Percentiles rank a stretch among this genome's conserved stretches.
phyloP scores from a whole-genome alignment of 2,888 invertebrate genomes.

The Aproaerema taeniolella region DNA sequence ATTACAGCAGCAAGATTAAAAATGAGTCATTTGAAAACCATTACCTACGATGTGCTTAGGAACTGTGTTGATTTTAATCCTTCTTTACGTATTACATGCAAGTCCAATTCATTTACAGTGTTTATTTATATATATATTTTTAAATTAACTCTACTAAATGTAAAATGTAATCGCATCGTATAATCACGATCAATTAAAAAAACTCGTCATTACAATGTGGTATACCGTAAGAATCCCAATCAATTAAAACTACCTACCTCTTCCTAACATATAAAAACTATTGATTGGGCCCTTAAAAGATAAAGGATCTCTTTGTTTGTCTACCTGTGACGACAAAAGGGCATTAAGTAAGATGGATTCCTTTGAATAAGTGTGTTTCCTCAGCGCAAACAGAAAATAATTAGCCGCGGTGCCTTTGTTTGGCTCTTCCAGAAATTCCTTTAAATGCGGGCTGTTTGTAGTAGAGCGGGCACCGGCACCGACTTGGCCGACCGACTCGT shows the following conservation, averaged over 20 bases:
- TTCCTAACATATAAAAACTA: conserved; percentile 12
- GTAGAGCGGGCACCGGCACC: conserved; percentile 22
- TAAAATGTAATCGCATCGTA: too few species aligned
- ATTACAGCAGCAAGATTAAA: conserved; percentile 1
- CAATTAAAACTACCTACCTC: too few species aligned
- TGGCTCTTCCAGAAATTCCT: conserved; percentile 54
- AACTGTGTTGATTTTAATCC: too few species aligned
- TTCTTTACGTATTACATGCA: too few species aligned
- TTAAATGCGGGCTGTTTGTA: conserved; percentile 38
- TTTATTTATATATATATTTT: too few species aligned
- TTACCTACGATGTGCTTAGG: conserved; percentile 3
- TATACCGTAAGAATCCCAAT: too few species aligned
- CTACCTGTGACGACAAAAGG: conserved; percentile 39
- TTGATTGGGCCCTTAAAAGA: conserved; percentile 14
- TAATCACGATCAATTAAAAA: conserved; percentile 4
- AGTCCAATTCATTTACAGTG: too few species aligned
- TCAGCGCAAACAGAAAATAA: conserved; percentile 55
- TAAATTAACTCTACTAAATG: too few species aligned
- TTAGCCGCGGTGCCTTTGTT: conserved; percentile 61
- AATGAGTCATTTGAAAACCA: conserved; percentile 6
- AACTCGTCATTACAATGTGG: conserved; percentile 1
- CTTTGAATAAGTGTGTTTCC: conserved; percentile 51
- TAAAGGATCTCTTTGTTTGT: conserved; percentile 19
- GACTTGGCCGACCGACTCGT: not conserved
- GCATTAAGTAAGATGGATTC: conserved; percentile 36